These are phyloP conservation scores for Atherinomorus stipes DNA, from an alignment of 2,113 vertebrate genomes.

Conservation along the genomic window DNA sequence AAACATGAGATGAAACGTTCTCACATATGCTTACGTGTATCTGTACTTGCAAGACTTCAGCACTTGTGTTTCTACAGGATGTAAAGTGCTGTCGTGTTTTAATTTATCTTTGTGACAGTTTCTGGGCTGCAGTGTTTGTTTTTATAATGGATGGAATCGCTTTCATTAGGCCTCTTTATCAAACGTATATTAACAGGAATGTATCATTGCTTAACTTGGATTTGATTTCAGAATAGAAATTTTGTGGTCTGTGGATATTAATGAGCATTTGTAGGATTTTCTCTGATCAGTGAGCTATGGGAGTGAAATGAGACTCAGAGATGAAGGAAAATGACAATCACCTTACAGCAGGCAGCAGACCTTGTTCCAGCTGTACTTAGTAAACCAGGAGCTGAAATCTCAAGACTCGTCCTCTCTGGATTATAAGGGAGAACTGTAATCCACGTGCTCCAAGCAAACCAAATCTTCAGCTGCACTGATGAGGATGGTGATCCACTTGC, in stretches of 20 bases:
- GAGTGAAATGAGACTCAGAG: background rate
- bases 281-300: background rate
- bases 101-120: background rate
- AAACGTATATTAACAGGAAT: constrained; percentile 2
- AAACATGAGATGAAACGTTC: background rate
- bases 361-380: constrained; percentile 58
- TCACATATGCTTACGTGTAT: background rate
- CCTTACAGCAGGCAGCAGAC: constrained; percentile 37
- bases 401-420: constrained; percentile 69
- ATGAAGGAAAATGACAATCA: constrained; percentile 24
- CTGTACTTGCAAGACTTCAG: background rate
- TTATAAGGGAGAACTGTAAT: constrained; percentile 72
- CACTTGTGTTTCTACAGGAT: background rate
- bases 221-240: background rate
- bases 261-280: background rate
- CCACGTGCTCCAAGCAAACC: constrained; percentile 58
- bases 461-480: constrained; percentile 71
- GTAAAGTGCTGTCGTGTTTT: background rate
- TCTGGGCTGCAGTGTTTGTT: background rate
- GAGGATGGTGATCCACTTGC: constrained; percentile 28
- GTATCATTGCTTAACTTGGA: background rate
- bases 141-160: background rate
- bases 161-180: background rate
- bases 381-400: constrained; percentile 61
- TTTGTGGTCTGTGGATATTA: background rate